Base-by-base conservation (phyloP, 2,888 invertebrate species). In the Drosophila paracracens region DNA sequence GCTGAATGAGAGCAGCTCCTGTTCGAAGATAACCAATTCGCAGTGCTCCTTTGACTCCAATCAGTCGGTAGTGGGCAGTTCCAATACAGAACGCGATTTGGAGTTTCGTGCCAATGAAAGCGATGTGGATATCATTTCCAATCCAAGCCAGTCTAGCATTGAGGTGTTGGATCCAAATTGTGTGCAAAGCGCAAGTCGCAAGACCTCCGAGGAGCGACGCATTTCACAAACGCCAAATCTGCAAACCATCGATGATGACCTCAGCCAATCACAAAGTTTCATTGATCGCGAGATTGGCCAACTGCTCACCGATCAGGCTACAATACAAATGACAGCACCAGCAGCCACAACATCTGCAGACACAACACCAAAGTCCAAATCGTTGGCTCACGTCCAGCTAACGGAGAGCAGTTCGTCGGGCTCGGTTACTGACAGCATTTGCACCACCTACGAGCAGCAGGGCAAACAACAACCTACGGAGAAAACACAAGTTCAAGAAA, bases 141-240 rank as follows among this genome's bases (percentile, higher is more conserved):
- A 96, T 92, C 96, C 96, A 18, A 96, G 96, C 92, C 95, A 95
- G 88, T 95, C 95, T 81, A 96, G 96, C 86, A 95, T 96, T 65
- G 95, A 95, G 92, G 94, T 95, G 36, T 91, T 95, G 58, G 95
- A 94, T 81, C 81, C 87, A 4, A 78, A 83, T n/a, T 89, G 79
- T 62, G 71, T 72, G 13, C 86, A 76, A 33, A 77, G 74, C 38
- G 74, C 74, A 10, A 88, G 87, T 73, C 92, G 93, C 8, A 93
- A 92, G 70, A 91, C 91, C 8, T 94, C 94, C 1, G 94, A 94
- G 79, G 95, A 95, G 83, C 93, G 94, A 57, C 93, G 93, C 64
- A 83, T 93, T 31, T 91, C 92, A 1, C 91, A 93, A 60, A 91
- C 93, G 67, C 92, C 94, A 40, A 92, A 93, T 76, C 83, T 94